A percentile compares a stretch with the other conserved stretches of the same genome.
These are phyloP conservation scores for Oxytorus armatus DNA, from an alignment of 2,888 invertebrate genomes.

Conservation along the genomic window DNA sequence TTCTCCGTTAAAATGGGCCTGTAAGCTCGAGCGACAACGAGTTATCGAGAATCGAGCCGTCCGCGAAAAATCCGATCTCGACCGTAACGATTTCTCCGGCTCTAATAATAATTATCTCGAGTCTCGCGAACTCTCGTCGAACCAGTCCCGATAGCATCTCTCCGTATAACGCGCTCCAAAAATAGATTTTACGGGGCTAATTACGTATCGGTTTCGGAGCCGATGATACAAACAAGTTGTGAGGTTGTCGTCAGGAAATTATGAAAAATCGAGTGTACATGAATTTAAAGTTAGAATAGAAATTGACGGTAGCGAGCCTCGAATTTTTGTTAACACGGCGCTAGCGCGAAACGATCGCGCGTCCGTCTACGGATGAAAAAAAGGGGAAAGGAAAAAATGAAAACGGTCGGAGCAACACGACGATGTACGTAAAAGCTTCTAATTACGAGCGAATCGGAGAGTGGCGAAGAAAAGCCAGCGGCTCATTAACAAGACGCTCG, in stretches of 20 bases:
- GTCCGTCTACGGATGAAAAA: too few relatives aligned
- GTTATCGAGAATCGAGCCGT: constrained; percentile 76
- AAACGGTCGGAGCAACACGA: background rate
- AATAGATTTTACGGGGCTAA: constrained; percentile 78
- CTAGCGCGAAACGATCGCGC: too few relatives aligned
- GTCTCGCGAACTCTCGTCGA: constrained; percentile 72
- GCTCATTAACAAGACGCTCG: constrained; percentile 78
- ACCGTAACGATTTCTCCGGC: constrained; percentile 60
- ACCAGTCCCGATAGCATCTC: constrained; percentile 81
- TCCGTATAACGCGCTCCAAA: constrained; percentile 73
- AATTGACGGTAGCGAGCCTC: too few relatives aligned
- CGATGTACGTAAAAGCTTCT: constrained; percentile 47
- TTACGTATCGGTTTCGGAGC: constrained; percentile 76
- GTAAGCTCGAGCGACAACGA: constrained; percentile 60
- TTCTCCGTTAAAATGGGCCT: constrained; percentile 75
- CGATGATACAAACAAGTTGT: too few relatives aligned
- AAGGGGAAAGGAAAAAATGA: background rate
- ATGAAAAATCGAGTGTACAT: too few relatives aligned
- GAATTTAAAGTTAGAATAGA: too few relatives aligned
- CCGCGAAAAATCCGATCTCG: constrained; percentile 72
- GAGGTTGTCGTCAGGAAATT: constrained; percentile 6
- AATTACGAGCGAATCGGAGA: constrained; percentile 50
- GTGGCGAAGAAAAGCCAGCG: constrained; percentile 50
- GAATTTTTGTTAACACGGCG: too few relatives aligned
- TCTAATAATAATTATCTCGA: constrained; percentile 78